These are phyloP conservation scores for Myotis daubentonii DNA, from an alignment of 2,797 vertebrate genomes.

Conservation along the genomic window DNA sequence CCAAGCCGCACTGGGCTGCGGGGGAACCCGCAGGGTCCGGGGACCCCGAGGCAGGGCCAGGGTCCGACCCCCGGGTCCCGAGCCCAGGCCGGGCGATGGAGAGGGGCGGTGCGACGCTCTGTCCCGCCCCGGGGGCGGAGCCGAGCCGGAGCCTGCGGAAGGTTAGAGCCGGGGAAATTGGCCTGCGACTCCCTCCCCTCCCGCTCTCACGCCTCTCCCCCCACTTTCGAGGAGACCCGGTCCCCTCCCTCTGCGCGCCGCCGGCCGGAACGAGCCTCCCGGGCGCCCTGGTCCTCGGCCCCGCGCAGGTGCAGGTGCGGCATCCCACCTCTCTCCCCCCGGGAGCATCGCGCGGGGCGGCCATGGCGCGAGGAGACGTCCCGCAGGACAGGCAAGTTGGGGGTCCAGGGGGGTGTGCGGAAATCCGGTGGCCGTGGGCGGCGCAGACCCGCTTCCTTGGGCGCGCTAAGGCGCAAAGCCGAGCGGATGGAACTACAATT, in stretches of 20 bases:
- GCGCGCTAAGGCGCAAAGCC: background rate
- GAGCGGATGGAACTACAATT: conserved; percentile 53
- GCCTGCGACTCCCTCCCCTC: no score
- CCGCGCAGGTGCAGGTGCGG: background rate
- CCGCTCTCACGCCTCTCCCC: accelerated
- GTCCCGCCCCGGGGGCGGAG: conserved; percentile 67
- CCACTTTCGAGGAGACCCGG: background rate
- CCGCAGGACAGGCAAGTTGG: conserved; percentile 72
- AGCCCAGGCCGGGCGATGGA: accelerated
- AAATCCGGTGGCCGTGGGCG: background rate
- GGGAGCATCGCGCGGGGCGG: background rate
- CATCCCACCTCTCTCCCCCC: background rate
- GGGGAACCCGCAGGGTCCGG: background rate
- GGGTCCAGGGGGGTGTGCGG: background rate
- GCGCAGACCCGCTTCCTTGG: background rate
- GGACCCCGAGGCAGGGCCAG: accelerated
- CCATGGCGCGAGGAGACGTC: conserved; percentile 69
- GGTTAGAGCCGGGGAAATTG: accelerated
- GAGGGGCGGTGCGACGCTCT: background rate
- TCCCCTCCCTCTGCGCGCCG: background rate
- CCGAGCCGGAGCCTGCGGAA: background rate
- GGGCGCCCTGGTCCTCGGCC: background rate
- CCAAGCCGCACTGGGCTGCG: background rate
- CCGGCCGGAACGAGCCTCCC: background rate
- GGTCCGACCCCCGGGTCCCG: accelerated